A percentile compares a stretch with the other conserved stretches of the same genome.
Evolutionary conservation across 2,113 vertebrate genomes (phyloP).

Genomic region (Aplodontia rufa): DNA sequence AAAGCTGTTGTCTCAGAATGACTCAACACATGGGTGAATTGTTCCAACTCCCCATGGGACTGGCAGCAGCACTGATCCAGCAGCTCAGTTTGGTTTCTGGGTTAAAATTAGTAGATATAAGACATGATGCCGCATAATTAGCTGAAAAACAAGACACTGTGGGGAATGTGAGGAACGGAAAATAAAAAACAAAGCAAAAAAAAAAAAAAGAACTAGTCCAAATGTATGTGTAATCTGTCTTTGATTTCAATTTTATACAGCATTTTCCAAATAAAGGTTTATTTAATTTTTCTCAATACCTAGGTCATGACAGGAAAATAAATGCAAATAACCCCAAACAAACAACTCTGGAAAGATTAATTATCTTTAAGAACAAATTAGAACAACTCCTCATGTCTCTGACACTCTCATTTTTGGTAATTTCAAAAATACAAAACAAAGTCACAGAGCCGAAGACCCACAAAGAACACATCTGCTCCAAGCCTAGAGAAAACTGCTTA

Average conservation of each 20-base stretch:
- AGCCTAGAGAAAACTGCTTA: background rate
- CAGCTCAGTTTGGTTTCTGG: background rate
- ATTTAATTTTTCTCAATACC: background rate
- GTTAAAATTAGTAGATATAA: constrained; percentile 30
- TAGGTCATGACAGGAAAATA: constrained; percentile 7
- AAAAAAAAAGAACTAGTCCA: background rate
- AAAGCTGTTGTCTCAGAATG: background rate
- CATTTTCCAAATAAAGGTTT: constrained; percentile 18
- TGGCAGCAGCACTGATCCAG: background rate
- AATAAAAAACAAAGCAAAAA: background rate
- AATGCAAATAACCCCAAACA: background rate
- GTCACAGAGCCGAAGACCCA: background rate
- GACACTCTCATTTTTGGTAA: background rate
- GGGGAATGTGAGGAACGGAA: background rate
- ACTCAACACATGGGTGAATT: background rate
- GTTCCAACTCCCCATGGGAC: background rate
- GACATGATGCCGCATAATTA: background rate
- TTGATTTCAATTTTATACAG: background rate
- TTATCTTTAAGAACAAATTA: constrained; percentile 28
- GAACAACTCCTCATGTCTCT: background rate
- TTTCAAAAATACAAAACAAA: background rate
- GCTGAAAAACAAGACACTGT: background rate
- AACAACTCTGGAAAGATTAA: constrained; percentile 3
- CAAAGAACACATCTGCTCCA: background rate
- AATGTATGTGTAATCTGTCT: too few relatives aligned